These are phyloP conservation scores for Capreolus pygargus DNA, from an alignment of 2,113 vertebrate genomes.

Conservation along the genomic window DNA sequence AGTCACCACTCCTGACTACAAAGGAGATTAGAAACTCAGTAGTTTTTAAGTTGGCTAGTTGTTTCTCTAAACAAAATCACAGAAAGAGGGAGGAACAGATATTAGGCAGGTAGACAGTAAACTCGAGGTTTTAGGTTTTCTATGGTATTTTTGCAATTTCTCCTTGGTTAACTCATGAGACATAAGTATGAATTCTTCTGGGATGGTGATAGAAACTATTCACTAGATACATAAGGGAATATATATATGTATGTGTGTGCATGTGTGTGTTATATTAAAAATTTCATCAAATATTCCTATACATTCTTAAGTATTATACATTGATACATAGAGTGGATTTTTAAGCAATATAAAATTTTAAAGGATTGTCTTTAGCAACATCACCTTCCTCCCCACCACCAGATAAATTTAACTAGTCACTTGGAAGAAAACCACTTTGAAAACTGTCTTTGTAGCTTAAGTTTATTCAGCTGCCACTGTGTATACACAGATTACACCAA, in stretches of 20 bases:
- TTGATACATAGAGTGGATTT: background rate
- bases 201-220: background rate
- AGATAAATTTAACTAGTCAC: background rate
- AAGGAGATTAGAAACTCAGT: background rate
- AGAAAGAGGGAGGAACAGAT: background rate
- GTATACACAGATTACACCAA: background rate
- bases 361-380: background rate
- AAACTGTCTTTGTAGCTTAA: background rate
- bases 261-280: background rate
- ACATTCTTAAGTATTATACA: background rate
- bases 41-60: background rate
- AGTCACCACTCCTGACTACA: background rate
- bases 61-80: background rate
- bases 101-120: background rate
- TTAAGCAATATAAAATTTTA: background rate
- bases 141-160: background rate
- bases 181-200: background rate
- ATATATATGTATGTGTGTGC: background rate
- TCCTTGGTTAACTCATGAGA: background rate
- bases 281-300: background rate
- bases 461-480: background rate
- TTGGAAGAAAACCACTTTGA: background rate
- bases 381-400: background rate
- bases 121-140: background rate
- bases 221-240: background rate